phyloP scores from a whole-genome alignment of 2,888 invertebrate species.

The Thalpophila matura region DNA sequence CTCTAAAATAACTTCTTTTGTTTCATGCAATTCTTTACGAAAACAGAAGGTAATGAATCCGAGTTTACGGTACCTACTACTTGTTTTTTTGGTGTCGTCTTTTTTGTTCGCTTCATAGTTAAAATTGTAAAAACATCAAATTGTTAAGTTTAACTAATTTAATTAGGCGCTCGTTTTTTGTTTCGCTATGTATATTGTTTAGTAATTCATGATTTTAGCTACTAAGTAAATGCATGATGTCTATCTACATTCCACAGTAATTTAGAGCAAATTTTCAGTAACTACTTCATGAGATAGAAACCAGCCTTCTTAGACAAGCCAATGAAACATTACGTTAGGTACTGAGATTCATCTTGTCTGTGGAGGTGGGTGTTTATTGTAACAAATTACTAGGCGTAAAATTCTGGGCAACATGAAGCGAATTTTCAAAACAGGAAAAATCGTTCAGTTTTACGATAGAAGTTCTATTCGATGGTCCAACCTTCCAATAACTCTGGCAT shows the following conservation, averaged over 20 bases:
- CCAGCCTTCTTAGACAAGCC: slow-evolving; percentile 1
- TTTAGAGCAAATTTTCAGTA: slow-evolving; percentile 1
- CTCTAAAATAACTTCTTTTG: slow-evolving; percentile 76
- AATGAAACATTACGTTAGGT: not conserved
- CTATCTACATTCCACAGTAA: slow-evolving; percentile 3
- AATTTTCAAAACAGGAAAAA: not conserved
- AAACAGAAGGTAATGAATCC: slow-evolving; percentile 84
- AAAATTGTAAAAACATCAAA: slow-evolving; percentile 19
- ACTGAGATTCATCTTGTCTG: slow-evolving; percentile 1
- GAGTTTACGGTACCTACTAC: slow-evolving; percentile 49
- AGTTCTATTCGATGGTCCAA: too few relatives aligned
- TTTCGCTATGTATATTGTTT: slow-evolving; percentile 22
- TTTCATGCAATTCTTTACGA: slow-evolving; percentile 83
- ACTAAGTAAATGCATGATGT: slow-evolving; percentile 39
- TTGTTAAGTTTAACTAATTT: slow-evolving; percentile 44
- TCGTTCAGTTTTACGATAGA: too few relatives aligned
- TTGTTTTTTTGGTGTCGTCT: slow-evolving; percentile 44
- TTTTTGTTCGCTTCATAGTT: slow-evolving; percentile 51
- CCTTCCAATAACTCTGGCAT: not conserved
- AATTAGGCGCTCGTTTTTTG: slow-evolving; percentile 51
- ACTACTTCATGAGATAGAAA: too few relatives aligned
- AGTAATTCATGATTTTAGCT: slow-evolving; percentile 16
- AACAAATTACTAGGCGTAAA: not conserved
- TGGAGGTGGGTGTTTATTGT: slow-evolving; percentile 6
- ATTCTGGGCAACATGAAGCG: slow-evolving; percentile 1